Conservation (phyloP, 2,113 vertebrate species). For the Oplegnathus fasciatus region DNA sequence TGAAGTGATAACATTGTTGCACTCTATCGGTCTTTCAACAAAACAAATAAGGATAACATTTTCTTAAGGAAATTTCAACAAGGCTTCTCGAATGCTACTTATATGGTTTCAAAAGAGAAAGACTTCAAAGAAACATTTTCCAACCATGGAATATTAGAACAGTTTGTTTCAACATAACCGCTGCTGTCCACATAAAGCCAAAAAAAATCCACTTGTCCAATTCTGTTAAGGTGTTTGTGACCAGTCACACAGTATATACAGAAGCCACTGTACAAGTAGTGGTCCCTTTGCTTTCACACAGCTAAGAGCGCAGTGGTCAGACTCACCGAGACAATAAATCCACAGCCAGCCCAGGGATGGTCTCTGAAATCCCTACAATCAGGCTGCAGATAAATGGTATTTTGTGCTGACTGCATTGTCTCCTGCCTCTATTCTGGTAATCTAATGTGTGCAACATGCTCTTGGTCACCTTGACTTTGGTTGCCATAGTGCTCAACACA, state of each 20-base stretch:
- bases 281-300: constrained; percentile 37
- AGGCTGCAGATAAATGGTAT: constrained; percentile 83
- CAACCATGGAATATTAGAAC: constrained; percentile 7
- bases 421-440: constrained; percentile 84
- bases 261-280: constrained; percentile 46
- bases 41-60: constrained; percentile 50
- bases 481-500: constrained; percentile 88
- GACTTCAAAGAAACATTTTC: constrained; percentile 6
- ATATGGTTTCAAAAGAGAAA: not conserved
- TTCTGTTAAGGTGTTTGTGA: constrained; percentile 50
- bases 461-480: constrained; percentile 91
- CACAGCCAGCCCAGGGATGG: constrained; percentile 76
- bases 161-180: not conserved
- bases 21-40: constrained; percentile 17
- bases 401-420: constrained; percentile 86
- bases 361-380: constrained; percentile 84
- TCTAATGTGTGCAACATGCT: constrained; percentile 88
- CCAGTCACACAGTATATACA: constrained; percentile 31
- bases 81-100: constrained; percentile 4
- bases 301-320: constrained; percentile 68
- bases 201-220: constrained; percentile 16
- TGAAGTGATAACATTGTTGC: constrained; percentile 48
- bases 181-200: constrained; percentile 20
- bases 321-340: constrained; percentile 86
- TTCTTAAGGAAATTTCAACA: constrained; percentile 16